These are phyloP conservation scores for Cremastobaeus sp. DNA, from an alignment of 2,888 invertebrate genomes.

Conservation along the genomic window DNA sequence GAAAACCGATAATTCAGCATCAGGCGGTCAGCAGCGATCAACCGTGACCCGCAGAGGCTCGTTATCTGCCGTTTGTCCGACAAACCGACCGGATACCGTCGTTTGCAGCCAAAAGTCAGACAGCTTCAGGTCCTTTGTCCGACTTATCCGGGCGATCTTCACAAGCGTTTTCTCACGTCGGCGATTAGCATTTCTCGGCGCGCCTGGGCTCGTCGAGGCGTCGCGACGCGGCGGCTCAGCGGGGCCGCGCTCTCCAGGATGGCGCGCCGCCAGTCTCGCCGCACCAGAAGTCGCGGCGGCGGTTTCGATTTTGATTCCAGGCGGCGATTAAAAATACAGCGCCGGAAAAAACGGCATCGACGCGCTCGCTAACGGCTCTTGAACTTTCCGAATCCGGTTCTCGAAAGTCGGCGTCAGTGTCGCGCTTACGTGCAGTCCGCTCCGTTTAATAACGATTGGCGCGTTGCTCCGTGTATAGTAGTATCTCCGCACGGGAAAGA, in stretches of 20 bases:
- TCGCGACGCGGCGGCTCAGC: slow-evolving; percentile 6
- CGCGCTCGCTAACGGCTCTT: slow-evolving; percentile 51
- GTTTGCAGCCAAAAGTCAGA: background rate
- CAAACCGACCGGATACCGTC: background rate
- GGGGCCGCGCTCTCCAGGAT: no score
- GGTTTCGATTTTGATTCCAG: background rate
- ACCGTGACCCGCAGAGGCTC: background rate
- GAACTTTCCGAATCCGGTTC: slow-evolving; percentile 53
- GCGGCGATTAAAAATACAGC: slow-evolving; percentile 31
- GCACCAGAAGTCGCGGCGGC: background rate
- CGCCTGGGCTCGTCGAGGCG: slow-evolving; percentile 6
- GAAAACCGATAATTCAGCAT: background rate
- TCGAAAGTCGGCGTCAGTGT: slow-evolving; percentile 28
- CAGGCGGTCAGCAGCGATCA: background rate
- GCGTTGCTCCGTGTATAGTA: slow-evolving; percentile 29
- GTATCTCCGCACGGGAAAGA: slow-evolving; percentile 15
- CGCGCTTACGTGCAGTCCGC: slow-evolving; percentile 6
- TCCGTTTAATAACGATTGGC: slow-evolving; percentile 45
- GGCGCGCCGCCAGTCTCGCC: background rate
- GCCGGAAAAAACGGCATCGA: slow-evolving; percentile 22
- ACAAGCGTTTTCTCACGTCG: slow-evolving; percentile 38
- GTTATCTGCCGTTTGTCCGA: background rate
- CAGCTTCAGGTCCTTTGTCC: background rate
- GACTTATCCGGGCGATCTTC: background rate
- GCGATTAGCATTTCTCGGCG: slow-evolving; percentile 40